These are phyloP conservation scores for Wiebesia pumilae DNA, from an alignment of 1,140 invertebrate genomes.

Conservation along the genomic window DNA sequence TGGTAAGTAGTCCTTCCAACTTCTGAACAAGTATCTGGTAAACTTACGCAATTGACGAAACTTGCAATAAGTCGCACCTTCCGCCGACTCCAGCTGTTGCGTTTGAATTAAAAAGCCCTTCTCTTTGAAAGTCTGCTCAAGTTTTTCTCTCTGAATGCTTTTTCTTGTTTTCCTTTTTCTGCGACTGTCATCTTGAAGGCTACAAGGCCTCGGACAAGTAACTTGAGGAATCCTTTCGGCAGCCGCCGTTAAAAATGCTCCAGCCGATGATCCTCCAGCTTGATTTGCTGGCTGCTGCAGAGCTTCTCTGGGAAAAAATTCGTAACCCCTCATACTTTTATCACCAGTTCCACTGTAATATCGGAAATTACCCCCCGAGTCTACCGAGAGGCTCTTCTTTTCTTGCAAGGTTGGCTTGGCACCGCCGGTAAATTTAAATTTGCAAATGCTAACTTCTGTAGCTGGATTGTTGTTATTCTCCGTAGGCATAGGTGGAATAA, in stretches of 20 bases:
- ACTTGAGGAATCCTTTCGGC: slow-evolving; percentile 75
- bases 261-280: slow-evolving; percentile 70
- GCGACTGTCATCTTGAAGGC: slow-evolving; percentile 71
- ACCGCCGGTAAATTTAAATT: slow-evolving; percentile 94
- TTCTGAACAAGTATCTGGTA: slow-evolving; percentile 91
- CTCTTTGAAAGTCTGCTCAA: slow-evolving; percentile 94
- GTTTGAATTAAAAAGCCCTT: slow-evolving; percentile 95
- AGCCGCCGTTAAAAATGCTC: slow-evolving; percentile 74
- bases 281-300: slow-evolving; percentile 77
- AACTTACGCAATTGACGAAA: slow-evolving; percentile 93
- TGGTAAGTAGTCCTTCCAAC: slow-evolving; percentile 94
- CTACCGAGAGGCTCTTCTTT: slow-evolving; percentile 92
- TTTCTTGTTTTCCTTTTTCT: slow-evolving; percentile 86
- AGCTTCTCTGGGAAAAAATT: slow-evolving; percentile 83
- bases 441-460: slow-evolving; percentile 91
- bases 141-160: slow-evolving; percentile 87
- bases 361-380: slow-evolving; percentile 88
- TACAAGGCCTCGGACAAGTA: slow-evolving; percentile 56
- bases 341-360: slow-evolving; percentile 86
- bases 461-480: slow-evolving; percentile 84
- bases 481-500: slow-evolving; percentile 85
- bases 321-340: slow-evolving; percentile 85
- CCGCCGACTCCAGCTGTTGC: slow-evolving; percentile 91
- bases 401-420: slow-evolving; percentile 90
- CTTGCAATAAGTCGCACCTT: slow-evolving; percentile 95